Base-by-base conservation (phyloP, 92 coral and sea anemone species). In the Zoanthus sansibaricus region DNA sequence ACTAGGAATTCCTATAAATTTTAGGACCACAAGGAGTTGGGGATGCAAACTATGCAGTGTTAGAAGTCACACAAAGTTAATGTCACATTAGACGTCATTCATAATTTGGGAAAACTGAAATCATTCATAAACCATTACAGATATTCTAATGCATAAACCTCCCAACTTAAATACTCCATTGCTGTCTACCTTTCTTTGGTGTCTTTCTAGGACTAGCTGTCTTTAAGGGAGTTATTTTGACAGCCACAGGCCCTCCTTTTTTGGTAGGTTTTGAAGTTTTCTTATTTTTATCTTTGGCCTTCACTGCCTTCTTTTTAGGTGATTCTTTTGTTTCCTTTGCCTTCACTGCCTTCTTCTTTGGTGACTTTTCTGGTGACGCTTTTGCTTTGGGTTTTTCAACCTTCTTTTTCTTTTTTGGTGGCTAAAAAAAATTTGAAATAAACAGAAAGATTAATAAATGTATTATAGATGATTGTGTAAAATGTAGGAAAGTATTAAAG, bases 201-300 rank as follows among this genome's bases (percentile, higher is more conserved):
- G 95, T 89, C 87, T 91, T 92, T 91, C 90, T 96, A 55, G 93
- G 62, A 3, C 94, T 91, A 5, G 77, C 77, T 72, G 94, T 95
- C 72, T 95, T 95, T 68, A 94, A 89, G 7, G 98, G 94, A 6
- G 99, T 93, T 71, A 97, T 97, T 86, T 97, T 97, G 15, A 97
- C 98, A 20, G 98, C 82, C 2, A 95, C 98, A 9, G 98, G 98
- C 6, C 88, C 91, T 66, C 90, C 93, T 84, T 94, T 94, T 54
- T 93, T 93, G 4, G 92, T 71, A 15, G 90, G 3, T 82, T 94
- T 88, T 73, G 75, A 61, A 44, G 52, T 48, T 73, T 89, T 89
- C 49, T 92, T 92, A 11, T 75, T 70, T 9, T 89, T 72, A 9
- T 76, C 76, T 10, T 91, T 72, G 14, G 91, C 87, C 7, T 82